phyloP scores from a whole-genome alignment of 2,797 vertebrate species.

The Hippopotamyrus pictus region DNA sequence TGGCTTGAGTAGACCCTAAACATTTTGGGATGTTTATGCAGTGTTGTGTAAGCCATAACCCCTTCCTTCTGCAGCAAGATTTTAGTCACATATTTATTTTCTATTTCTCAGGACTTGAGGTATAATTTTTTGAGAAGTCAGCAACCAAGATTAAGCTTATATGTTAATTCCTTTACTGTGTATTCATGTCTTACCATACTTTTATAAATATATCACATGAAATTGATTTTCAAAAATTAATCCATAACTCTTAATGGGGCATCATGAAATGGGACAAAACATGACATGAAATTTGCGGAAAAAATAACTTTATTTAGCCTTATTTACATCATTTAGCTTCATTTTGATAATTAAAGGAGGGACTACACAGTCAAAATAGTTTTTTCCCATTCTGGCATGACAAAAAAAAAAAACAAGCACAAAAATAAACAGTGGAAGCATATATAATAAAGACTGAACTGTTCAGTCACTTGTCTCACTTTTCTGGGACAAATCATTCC shows the following conservation, averaged over 20 bases:
- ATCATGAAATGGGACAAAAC: background rate
- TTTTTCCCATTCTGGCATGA: background rate
- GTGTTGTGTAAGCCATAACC: background rate
- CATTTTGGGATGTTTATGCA: background rate
- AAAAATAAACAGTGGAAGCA: background rate
- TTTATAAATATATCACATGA: background rate
- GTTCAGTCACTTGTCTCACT: background rate
- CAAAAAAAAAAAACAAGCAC: background rate
- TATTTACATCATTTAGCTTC: background rate
- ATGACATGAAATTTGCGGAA: background rate
- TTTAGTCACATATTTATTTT: background rate
- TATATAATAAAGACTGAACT: background rate
- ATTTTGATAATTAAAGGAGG: background rate
- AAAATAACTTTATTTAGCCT: background rate
- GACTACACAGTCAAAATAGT: background rate
- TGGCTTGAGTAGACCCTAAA: background rate
- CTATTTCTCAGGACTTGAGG: background rate
- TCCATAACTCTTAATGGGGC: background rate
- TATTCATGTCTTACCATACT: background rate
- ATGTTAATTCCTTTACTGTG: background rate
- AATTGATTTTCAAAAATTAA: background rate
- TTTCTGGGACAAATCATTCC: background rate
- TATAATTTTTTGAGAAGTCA: background rate
- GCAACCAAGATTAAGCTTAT: background rate
- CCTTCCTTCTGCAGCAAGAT: background rate